Evolutionary conservation across 2,888 invertebrate genomes (phyloP), one percentile per base, ranked within the genome.

Genomic region (Pyrrhia umbra): DNA sequence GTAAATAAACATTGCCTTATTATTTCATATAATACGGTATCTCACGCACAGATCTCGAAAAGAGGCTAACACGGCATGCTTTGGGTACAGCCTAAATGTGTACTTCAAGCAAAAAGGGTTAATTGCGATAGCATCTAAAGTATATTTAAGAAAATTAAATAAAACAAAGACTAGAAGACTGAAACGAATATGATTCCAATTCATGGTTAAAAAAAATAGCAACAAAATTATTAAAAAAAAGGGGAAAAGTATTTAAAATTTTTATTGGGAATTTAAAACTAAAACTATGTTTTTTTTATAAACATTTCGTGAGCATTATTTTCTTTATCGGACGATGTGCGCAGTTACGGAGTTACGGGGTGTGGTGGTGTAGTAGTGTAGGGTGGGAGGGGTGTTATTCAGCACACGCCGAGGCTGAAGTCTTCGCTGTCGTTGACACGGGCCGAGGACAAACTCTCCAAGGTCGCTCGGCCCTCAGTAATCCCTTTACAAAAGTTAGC

Each of bases 351-450:
- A 58, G 71, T 75, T 65, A 51, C 70, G 65, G 62, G 60, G 77
- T 75, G 59, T 43, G 69, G 67, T 59, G 68, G 77, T 79, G 75
- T 70, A 73, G 79, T 47, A 69, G 52, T 39, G 72, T 72, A 18
- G 62, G 61, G 60, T 62, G 75, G 80, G 75, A 72, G 68, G 79
- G 75, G 80, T 52, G 84, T 74, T 71, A 80, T 79, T 77, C 79
- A 84, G 81, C 82, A 81, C 83, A 84, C 82, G 85, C 84, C 82
- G 88, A 87, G 88, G 88, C 89, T 84, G 78, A 77, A 81, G 82
- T 78, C 78, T 83, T 80, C 79, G 88, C 92, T 91, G 94, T 91
- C 94, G 89, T 90, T 94, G 94, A 94, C 94, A 91, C 89, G 83
- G 88, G 82, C 85, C 90, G 91, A 92, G 93, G 94, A 91, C 92